Conservation (phyloP, 2,797 vertebrate species). For the Gymnoscopelus braueri region DNA sequence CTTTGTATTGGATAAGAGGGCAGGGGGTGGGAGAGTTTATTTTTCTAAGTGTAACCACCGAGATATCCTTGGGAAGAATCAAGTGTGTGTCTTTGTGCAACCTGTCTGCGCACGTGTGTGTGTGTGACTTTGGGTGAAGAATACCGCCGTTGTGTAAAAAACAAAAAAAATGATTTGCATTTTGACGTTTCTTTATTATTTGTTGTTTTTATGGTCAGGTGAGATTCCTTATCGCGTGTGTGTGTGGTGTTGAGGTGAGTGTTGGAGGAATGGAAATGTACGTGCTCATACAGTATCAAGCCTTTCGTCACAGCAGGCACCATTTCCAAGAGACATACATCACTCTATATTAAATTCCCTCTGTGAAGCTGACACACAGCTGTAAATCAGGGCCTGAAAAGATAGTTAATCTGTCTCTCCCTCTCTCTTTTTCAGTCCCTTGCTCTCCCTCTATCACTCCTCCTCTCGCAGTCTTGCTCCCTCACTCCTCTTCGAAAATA, state of each 20-base stretch:
- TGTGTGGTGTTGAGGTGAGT: not conserved
- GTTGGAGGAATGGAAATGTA: constrained; percentile 57
- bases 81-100: not conserved
- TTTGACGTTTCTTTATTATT: not conserved
- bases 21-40: constrained; percentile 25
- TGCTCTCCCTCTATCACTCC: constrained; percentile 56
- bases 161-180: constrained; percentile 1
- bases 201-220: not conserved
- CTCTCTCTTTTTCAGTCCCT: not conserved
- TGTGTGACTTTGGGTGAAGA: not conserved
- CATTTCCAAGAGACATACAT: constrained; percentile 78
- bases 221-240: not conserved
- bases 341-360: constrained; percentile 81
- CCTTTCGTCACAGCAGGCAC: constrained; percentile 61
- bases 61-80: constrained; percentile 17
- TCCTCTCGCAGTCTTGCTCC: constrained; percentile 6
- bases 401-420: constrained; percentile 51
- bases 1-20: constrained; percentile 28
- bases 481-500: not conserved
- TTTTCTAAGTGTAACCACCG: constrained; percentile 36
- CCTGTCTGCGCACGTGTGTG: constrained; percentile 7
- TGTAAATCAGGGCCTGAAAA: constrained; percentile 78
- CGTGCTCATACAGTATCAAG: constrained; percentile 55
- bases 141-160: not conserved
- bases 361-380: constrained; percentile 67